phyloP scores from a whole-genome alignment of 2,797 vertebrate genomes.

The Peromyscus attwateri region DNA sequence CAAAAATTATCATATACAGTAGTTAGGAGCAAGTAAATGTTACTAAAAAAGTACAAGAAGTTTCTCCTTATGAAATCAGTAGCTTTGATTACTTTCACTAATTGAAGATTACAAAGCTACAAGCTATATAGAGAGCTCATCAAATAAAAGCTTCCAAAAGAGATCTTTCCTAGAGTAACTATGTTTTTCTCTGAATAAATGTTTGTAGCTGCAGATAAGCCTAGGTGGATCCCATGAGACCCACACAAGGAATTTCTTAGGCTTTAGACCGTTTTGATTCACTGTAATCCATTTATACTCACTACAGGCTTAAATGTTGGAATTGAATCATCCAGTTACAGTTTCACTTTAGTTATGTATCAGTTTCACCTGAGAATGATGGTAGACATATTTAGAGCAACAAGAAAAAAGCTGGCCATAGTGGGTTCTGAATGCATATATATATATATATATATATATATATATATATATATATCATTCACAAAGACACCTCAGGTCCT shows the following conservation, averaged over 20 bases:
- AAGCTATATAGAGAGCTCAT: not conserved
- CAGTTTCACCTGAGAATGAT: not conserved
- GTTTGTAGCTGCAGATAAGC: not conserved
- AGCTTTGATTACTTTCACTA: slow-evolving; percentile 12
- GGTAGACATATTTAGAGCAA: not conserved
- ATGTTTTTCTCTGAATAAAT: not conserved
- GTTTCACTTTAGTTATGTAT: not conserved
- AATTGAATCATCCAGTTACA: not conserved
- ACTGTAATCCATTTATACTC: not conserved
- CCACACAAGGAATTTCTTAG: not conserved
- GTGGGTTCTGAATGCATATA: not conserved
- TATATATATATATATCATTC: not conserved
- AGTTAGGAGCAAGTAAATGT: not conserved
- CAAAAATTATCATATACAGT: not conserved
- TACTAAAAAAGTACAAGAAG: not conserved
- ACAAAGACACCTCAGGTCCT: slow-evolving; percentile 2
- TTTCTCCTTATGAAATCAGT: not conserved
- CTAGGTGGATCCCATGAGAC: not conserved
- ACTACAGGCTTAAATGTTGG: not conserved
- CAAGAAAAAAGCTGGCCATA: not conserved
- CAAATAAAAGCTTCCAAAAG: not conserved
- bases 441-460: not conserved
- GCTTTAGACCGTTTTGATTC: not conserved
- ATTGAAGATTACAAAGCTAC: not conserved
- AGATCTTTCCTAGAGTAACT: not conserved